phyloP scores from a whole-genome alignment of 2,113 vertebrate species.

The Microtus oregoni region DNA sequence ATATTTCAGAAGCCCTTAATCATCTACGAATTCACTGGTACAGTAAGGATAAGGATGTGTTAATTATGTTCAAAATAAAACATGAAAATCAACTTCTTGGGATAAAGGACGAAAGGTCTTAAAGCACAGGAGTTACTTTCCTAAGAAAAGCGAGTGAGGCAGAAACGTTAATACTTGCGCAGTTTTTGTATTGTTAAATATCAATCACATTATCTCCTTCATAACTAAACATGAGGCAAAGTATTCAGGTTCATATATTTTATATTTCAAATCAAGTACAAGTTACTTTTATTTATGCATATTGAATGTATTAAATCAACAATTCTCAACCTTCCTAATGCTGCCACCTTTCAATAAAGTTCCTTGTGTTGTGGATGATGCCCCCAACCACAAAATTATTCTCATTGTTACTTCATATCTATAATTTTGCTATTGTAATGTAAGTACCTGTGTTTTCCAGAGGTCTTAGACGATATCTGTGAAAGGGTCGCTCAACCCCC shows the following conservation, averaged over 20 bases:
- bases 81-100: constrained; percentile 45
- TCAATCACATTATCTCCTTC: constrained; percentile 26
- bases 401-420: not conserved
- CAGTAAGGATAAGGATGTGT: not conserved
- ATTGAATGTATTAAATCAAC: not conserved
- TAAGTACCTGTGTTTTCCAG: not conserved
- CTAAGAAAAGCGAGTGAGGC: constrained; percentile 57
- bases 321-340: not conserved
- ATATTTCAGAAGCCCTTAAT: not conserved
- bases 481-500: not conserved
- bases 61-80: constrained; percentile 28
- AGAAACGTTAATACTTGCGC: constrained; percentile 20
- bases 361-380: not conserved
- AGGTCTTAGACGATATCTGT: not conserved
- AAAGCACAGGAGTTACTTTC: constrained; percentile 40
- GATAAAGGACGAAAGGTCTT: constrained; percentile 44
- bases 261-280: not conserved
- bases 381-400: not conserved
- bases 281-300: constrained; percentile 31
- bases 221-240: not conserved
- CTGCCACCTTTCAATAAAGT: not conserved
- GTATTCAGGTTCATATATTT: not conserved
- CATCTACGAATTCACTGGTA: not conserved
- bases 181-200: constrained; percentile 13
- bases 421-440: not conserved